Percentiles rank a stretch among this genome's conserved stretches.
Evolutionary conservation across 2,888 invertebrate genomes (phyloP).

Genomic region (Agriopis leucophaearia): DNA sequence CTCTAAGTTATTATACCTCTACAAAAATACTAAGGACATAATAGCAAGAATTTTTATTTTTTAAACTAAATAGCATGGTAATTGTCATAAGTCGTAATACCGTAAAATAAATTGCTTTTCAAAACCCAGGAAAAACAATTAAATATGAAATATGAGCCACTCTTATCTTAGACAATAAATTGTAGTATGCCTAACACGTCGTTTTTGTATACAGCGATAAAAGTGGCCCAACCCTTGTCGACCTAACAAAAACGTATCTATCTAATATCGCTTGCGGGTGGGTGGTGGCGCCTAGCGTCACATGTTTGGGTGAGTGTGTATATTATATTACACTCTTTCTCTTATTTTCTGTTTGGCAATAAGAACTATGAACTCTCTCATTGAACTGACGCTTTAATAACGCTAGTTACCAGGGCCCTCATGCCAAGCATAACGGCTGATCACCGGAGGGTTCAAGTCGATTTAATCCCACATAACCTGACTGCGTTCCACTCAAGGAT

Average conservation of each 20-base stretch:
- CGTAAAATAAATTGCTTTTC: background rate
- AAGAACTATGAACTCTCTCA: constrained; percentile 1
- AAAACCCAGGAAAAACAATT: background rate
- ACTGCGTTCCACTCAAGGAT: too few species aligned
- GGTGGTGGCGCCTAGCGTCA: constrained; percentile 38
- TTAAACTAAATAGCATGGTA: background rate
- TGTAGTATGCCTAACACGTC: constrained; percentile 18
- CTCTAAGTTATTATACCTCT: too few species aligned
- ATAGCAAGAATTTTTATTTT: background rate
- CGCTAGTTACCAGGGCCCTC: too few species aligned
- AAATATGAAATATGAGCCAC: constrained; percentile 7
- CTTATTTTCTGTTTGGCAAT: constrained; percentile 7
- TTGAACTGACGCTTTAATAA: background rate
- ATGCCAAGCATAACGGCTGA: too few species aligned
- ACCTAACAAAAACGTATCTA: constrained; percentile 45
- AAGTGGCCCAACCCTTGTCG: constrained; percentile 41
- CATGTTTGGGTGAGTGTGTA: constrained; percentile 31
- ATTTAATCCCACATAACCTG: too few species aligned
- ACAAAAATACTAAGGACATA: too few species aligned
- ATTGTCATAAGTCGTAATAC: background rate
- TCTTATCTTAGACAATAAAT: constrained; percentile 25
- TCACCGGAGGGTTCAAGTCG: too few species aligned
- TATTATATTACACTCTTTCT: constrained; percentile 33
- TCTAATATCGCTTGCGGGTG: constrained; percentile 43
- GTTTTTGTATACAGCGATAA: constrained; percentile 36